A percentile compares a stretch with the other conserved stretches of the same genome.
Conservation (phyloP, 1,140 invertebrate genomes). For the Eupristina koningsbergeri region DNA sequence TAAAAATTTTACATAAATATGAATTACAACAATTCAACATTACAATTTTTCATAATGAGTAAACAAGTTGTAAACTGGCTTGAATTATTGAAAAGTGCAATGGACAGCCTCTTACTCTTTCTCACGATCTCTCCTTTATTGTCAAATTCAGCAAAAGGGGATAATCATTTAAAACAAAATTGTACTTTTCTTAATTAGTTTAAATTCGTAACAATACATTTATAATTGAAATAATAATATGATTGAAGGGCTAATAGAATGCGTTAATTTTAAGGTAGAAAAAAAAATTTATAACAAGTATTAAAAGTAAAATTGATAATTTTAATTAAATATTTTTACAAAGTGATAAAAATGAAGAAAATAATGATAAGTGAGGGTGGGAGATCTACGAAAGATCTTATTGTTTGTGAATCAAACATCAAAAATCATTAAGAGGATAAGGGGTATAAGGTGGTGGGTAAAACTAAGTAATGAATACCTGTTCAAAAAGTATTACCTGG, state of each 20-base stretch:
- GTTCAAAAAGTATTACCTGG: neutral
- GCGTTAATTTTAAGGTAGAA: too few species aligned
- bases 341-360: neutral
- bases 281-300: too few species aligned
- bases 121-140: neutral
- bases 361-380: neutral
- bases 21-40: neutral
- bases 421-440: neutral
- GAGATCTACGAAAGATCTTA: neutral
- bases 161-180: neutral
- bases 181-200: neutral
- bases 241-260: too few species aligned
- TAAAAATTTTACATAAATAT: neutral
- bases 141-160: neutral
- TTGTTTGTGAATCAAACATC: neutral
- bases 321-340: neutral
- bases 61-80: neutral
- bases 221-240: neutral
- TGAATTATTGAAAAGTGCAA: neutral
- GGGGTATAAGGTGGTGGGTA: too few species aligned
- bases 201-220: neutral
- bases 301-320: too few species aligned
- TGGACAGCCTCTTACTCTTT: neutral
- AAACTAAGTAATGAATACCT: constrained; percentile 4
- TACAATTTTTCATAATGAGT: too few species aligned